These are phyloP conservation scores for Xenops minutus DNA, from an alignment of 2,797 vertebrate genomes.

Conservation along the genomic window DNA sequence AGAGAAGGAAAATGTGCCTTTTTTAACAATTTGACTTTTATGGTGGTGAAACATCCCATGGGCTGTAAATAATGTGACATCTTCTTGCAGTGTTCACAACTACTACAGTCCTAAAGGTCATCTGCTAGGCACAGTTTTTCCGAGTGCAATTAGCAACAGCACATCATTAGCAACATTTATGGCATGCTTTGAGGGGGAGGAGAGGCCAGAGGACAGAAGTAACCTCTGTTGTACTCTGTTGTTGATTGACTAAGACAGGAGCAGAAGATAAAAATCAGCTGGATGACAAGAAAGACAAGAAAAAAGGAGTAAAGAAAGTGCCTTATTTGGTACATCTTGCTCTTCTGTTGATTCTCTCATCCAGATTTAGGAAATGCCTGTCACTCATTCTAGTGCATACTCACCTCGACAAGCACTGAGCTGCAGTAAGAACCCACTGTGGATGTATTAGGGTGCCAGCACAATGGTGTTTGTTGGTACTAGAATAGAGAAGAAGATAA, in stretches of 20 bases:
- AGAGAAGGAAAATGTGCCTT: neutral
- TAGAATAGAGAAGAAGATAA: slow-evolving; percentile 39
- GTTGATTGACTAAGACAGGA: neutral
- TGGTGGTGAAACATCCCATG: neutral
- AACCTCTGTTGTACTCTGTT: neutral
- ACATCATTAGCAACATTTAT: neutral
- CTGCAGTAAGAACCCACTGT: slow-evolving; percentile 90
- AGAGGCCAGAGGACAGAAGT: neutral
- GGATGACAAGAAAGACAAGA: neutral
- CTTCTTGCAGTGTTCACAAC: neutral
- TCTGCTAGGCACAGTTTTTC: neutral
- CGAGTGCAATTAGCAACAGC: neutral
- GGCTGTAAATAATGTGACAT: neutral
- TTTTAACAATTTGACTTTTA: neutral
- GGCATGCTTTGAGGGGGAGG: neutral
- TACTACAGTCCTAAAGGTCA: neutral
- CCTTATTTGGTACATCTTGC: neutral
- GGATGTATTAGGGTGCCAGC: slow-evolving; percentile 86
- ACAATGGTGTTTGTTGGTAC: slow-evolving; percentile 82
- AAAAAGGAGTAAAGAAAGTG: neutral
- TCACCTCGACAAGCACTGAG: slow-evolving; percentile 88
- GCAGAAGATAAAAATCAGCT: neutral
- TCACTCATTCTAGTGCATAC: neutral
- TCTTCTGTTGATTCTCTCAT: neutral
- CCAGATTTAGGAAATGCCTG: neutral